A percentile compares a stretch with the other conserved stretches of the same genome.
These are phyloP conservation scores for Pseudomugil tenellus DNA, from an alignment of 2,797 vertebrate species.

Conservation along the genomic window DNA sequence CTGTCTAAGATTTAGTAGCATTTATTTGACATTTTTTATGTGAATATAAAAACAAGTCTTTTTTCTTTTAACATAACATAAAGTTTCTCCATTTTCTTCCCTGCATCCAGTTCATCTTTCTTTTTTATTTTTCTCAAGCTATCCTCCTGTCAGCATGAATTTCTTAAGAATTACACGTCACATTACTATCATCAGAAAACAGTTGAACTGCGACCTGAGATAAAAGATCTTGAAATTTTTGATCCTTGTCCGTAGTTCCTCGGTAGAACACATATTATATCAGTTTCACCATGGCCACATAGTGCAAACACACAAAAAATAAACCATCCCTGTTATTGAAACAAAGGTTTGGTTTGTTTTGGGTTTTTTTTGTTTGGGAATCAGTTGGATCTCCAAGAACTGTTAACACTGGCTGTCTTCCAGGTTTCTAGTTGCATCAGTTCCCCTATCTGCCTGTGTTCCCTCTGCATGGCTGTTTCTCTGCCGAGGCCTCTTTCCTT, in stretches of 20 bases:
- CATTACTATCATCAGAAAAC: neutral
- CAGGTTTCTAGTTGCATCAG: constrained; percentile 39
- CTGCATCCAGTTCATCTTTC: neutral
- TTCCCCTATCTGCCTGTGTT: constrained; percentile 31
- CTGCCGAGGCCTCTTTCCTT: constrained; percentile 5
- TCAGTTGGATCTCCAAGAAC: constrained; percentile 29
- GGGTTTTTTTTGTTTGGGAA: constrained; percentile 60
- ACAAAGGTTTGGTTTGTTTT: constrained; percentile 47
- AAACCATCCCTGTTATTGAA: constrained; percentile 49
- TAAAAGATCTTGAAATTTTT: neutral
- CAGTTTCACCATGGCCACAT: constrained; percentile 30
- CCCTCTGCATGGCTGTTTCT: constrained; percentile 11
- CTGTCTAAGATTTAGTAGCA: neutral
- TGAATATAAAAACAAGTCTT: constrained; percentile 1
- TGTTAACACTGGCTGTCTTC: constrained; percentile 23
- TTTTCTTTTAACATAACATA: too few species aligned
- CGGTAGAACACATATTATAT: constrained; percentile 9
- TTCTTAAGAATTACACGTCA: constrained; percentile 2
- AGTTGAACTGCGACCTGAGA: neutral
- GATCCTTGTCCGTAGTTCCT: constrained; percentile 4
- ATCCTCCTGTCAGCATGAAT: neutral
- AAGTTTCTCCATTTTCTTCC: too few species aligned
- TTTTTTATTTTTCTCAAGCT: neutral
- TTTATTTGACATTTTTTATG: constrained; percentile 6
- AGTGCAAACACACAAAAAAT: constrained; percentile 36